Base-by-base conservation (phyloP, 2,797 vertebrate genomes). In the Valencia hispanica region DNA sequence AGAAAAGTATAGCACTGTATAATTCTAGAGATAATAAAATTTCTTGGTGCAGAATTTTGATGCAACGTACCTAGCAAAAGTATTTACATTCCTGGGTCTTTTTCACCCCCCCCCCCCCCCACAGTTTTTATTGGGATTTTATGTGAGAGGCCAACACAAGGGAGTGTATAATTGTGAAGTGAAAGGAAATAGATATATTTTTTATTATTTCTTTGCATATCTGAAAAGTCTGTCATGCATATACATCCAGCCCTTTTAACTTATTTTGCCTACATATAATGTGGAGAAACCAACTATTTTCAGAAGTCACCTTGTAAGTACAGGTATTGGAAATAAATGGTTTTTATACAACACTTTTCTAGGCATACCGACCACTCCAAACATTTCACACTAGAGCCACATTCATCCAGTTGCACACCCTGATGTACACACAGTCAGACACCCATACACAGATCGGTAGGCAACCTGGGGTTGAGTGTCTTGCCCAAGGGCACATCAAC, bases 1-100 rank as follows among this genome's bases (percentile, higher is more conserved):
- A 36, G 25, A 79, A 73, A 32, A 59, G 41, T 53, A 25, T 57
- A 79, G 78, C 34, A 5, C 39, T 5, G 20, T 20, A n/a, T 25
- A 15, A 11, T 3, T 74, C 66, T 53, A 0, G 45, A 47, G 15
- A 11, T 36, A 32, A 11, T 17, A 20, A 34, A 17, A 57, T 80
- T 72, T 68, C 72, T 39, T 30, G 14, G 20, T 11, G 12, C n/a
- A 69, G 3, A 47, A 43, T 73, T 53, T 66, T 36, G 41, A 70
- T 74, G 43, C 34, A 66, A 4, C 1, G 34, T 63, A 20, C 20
- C 32, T 63, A 41, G 63, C 63, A 15, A 5, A n/a, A 15, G 22
- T 25, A 7, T 66, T 66, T 11, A 43, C 65, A 15, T 27, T 68
- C 6, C 12, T 25, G 25, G 6, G 39, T 43, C 0, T 43, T 68